Evolutionary conservation across 2,888 invertebrate genomes (phyloP).

Genomic region (Erebia epiphron): DNA sequence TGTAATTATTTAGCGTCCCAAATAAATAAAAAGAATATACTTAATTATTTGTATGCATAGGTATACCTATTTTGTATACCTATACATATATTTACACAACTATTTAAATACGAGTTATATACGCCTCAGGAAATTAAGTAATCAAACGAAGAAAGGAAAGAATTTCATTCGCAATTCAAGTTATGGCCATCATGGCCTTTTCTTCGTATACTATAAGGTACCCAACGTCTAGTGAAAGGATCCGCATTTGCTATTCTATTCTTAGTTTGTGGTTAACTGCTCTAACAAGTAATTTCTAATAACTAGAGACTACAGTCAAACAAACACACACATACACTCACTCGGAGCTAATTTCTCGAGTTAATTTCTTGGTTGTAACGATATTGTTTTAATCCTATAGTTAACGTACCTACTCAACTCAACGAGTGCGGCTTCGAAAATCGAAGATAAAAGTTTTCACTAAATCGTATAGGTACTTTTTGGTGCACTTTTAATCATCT

Average conservation of each 20-base stretch:
- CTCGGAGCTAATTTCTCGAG: conserved; percentile 6
- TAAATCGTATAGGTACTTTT: too few species aligned
- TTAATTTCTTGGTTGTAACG: background rate
- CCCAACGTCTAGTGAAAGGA: conserved; percentile 22
- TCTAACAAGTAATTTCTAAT: conserved; percentile 54
- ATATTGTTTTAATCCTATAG: background rate
- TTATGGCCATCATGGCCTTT: conserved; percentile 16
- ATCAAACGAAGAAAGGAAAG: conserved; percentile 19
- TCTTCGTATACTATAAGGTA: conserved; percentile 30
- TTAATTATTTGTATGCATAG: too few species aligned
- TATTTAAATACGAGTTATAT: background rate
- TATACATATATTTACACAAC: too few species aligned
- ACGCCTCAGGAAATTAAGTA: conserved; percentile 14
- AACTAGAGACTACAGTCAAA: conserved; percentile 39
- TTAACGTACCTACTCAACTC: too few species aligned
- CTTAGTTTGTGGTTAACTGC: conserved; percentile 42
- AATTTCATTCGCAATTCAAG: conserved; percentile 4
- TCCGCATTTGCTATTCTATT: conserved; percentile 39
- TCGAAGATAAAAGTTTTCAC: too few species aligned
- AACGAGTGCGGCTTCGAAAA: too few species aligned
- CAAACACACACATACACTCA: conserved; percentile 19
- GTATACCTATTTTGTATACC: too few species aligned
- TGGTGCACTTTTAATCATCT: too few species aligned
- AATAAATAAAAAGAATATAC: too few species aligned
- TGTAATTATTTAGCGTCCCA: too few species aligned